Evolutionary conservation across 2,888 invertebrate species (phyloP), one percentile per base, ranked within the genome.

Genomic region (Physocephala rufipes): DNA sequence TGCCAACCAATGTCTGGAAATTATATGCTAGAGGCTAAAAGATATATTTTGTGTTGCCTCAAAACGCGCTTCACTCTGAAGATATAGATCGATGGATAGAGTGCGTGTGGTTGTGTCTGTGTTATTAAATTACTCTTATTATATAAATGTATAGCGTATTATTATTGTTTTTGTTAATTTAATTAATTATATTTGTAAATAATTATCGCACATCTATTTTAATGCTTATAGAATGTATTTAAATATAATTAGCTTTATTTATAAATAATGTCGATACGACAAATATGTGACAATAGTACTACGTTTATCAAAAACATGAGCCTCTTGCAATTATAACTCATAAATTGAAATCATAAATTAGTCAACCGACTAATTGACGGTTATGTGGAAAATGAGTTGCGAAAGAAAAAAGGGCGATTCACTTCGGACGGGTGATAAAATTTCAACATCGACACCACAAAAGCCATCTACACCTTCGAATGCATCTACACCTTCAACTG

Each of bases 381-480:
- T 16, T 51, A 36, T n/a, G 24, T 58, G 21, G 73, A 28, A 67
- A 67, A 81, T 82, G 82, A 82, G 80, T 77, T 78, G 80, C 67
- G 78, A 79, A 76, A 79, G 78, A 73, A 68, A 45, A 71, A 59
- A 51, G 16, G 28, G 58, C 26, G 58, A 15, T 13, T 9, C 63
- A 43, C 36, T 36, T 63, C 63, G 58, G 68, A 15, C 53, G 13
- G 71, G 59, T 45, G 73, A 76, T 71, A 82, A 81, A 78, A 82
- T 82, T 70, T 82, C 83, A 51, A 83, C 82, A 66, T 82, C 82
- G 16, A 82, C 82, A 13, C 82, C 82, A 36, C 79, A 81, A 67
- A 82, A 82, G 71, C 71, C 75, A 59, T 76, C 75, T 43, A 26
- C 58, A 26, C 26, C 26, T 28, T 26, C 67, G 74, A 30, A 73